Conservation (phyloP, 2,888 invertebrate species). For the Clivina fossor region DNA sequence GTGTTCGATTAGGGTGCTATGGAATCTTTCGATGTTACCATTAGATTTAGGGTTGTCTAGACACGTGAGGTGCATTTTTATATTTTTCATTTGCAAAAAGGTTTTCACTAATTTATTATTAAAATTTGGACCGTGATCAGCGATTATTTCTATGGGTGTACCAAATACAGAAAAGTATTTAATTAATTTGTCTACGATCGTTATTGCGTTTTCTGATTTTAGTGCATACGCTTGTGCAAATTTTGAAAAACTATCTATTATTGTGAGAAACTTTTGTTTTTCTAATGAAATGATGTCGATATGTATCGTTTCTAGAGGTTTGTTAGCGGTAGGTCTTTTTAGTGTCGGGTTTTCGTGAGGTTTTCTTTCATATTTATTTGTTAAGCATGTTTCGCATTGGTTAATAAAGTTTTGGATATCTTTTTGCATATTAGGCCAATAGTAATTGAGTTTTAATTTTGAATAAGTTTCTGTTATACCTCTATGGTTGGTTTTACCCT, state of each 20-base stretch:
- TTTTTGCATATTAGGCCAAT: slow-evolving; percentile 36
- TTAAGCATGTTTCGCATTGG: slow-evolving; percentile 30
- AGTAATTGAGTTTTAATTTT: slow-evolving; percentile 14
- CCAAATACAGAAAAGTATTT: neutral
- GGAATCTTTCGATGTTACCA: slow-evolving; percentile 26
- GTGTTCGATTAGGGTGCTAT: slow-evolving; percentile 31
- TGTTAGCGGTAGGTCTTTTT: slow-evolving; percentile 26
- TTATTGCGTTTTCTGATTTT: neutral
- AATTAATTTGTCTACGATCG: neutral
- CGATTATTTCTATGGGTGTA: slow-evolving; percentile 16
- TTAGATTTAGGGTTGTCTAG: slow-evolving; percentile 29
- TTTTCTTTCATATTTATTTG: slow-evolving; percentile 33
- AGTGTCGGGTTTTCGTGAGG: slow-evolving; percentile 29
- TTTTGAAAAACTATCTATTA: too few relatives aligned
- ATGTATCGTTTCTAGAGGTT: slow-evolving; percentile 18
- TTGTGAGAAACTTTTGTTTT: slow-evolving; percentile 34
- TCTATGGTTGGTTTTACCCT: slow-evolving; percentile 26
- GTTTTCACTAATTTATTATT: slow-evolving; percentile 7
- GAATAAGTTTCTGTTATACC: neutral
- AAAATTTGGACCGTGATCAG: slow-evolving; percentile 13
- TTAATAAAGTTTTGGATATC: slow-evolving; percentile 36
- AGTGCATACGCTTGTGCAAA: slow-evolving; percentile 24
- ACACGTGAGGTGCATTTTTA: slow-evolving; percentile 26
- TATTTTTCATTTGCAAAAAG: slow-evolving; percentile 6
- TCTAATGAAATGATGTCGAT: slow-evolving; percentile 36